Evolutionary conservation across 2,888 invertebrate genomes (phyloP).

Genomic region (Nowickia ferox): DNA sequence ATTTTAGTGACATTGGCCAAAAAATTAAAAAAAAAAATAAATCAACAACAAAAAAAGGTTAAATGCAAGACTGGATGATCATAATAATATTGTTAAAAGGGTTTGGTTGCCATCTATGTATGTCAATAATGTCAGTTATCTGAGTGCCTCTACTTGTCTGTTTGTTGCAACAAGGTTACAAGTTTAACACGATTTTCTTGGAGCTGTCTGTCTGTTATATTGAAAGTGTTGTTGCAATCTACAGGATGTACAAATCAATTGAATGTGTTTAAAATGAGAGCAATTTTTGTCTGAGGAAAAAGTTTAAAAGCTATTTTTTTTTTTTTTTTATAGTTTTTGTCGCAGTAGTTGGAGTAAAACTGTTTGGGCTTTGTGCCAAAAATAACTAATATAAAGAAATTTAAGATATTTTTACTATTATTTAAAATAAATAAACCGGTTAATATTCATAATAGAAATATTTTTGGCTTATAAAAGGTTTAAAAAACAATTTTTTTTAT

Average conservation of each 20-base stretch:
- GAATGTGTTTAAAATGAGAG: constrained; percentile 24
- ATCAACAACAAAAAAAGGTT: neutral
- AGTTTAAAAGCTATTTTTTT: neutral
- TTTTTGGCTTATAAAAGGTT: too few species aligned
- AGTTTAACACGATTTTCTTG: constrained; percentile 46
- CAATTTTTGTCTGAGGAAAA: neutral
- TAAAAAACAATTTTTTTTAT: too few species aligned
- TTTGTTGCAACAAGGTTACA: constrained; percentile 38
- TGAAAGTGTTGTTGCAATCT: neutral
- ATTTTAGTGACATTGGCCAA: constrained; percentile 66
- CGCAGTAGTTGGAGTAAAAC: neutral
- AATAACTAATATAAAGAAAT: neutral
- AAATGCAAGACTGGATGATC: constrained; percentile 36
- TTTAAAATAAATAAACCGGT: too few species aligned
- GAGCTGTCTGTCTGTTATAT: constrained; percentile 8
- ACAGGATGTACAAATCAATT: constrained; percentile 59
- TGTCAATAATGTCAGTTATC: neutral
- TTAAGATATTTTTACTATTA: too few species aligned
- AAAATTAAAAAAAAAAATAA: neutral
- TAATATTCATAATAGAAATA: too few species aligned
- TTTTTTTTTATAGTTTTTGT: too few species aligned
- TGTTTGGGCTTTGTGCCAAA: neutral
- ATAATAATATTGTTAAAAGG: constrained; percentile 49
- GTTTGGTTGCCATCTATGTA: neutral
- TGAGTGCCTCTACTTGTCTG: neutral